Conservation (phyloP, 2,888 invertebrate species). For the Aradus depressus region DNA sequence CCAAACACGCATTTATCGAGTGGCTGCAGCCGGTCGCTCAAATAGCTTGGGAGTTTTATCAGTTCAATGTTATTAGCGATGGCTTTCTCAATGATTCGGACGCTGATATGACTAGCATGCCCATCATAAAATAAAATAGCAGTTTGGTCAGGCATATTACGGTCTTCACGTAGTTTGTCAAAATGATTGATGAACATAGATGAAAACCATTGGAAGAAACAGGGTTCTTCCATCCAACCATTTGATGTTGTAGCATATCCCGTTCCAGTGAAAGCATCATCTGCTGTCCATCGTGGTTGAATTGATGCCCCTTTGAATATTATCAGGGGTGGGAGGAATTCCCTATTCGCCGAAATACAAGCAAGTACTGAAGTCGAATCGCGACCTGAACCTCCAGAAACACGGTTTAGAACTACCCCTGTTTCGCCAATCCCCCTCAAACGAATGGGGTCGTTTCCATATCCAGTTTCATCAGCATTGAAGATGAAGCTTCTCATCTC, state of each 20-base stretch:
- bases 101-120: conserved; percentile 11
- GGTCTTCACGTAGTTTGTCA: conserved; percentile 9
- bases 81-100: not conserved
- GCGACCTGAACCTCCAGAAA: conserved; percentile 31
- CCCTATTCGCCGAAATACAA: conserved; percentile 30
- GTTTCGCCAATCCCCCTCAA: conserved; percentile 31
- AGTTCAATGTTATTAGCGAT: conserved; percentile 11
- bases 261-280: conserved; percentile 29
- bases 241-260: conserved; percentile 29
- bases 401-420: conserved; percentile 27
- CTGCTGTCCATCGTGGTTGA: conserved; percentile 28
- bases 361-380: conserved; percentile 32
- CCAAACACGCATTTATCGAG: too few species aligned
- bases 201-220: conserved; percentile 21
- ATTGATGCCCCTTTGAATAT: conserved; percentile 30
- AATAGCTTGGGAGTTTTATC: conserved; percentile 11
- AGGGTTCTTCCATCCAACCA: conserved; percentile 32
- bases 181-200: conserved; percentile 16
- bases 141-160: conserved; percentile 8
- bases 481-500: conserved; percentile 26
- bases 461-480: conserved; percentile 31
- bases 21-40: conserved; percentile 14
- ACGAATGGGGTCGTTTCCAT: conserved; percentile 28
- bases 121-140: conserved; percentile 14
- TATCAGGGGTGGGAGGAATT: conserved; percentile 30